Base-by-base conservation (phyloP, 2,888 invertebrate species). In the Lasioglossum calceatum region DNA sequence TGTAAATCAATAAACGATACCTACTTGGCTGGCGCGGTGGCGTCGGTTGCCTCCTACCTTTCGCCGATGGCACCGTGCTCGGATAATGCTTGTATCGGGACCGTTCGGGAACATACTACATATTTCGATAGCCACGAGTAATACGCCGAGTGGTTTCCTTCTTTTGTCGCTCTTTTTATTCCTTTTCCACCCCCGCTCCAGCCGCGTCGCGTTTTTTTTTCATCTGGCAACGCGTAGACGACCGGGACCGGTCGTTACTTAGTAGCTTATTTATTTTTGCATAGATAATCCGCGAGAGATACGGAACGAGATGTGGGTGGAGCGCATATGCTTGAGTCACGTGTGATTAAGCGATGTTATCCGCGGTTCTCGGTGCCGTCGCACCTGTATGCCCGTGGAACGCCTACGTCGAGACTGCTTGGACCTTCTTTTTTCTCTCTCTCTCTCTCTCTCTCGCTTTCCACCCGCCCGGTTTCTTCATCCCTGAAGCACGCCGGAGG, bases 301-400 rank as follows among this genome's bases (percentile, higher is more conserved):
- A 94, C 87, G 89, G 89, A 91, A 89, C 87, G 92, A 92, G 90
- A 94, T 92, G 93, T 94, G 94, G 94, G 94, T 93, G 94, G 93
- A 92, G 92, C 91, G 89, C 92, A 90, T 92, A 92, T 93, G 91
- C 93, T 88, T 92, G 92, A 93, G 93, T 94, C 93, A 93, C 93
- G 93, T 93, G 93, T 94, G 94, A 94, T 94, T 94, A 94, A 94
- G 93, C 93, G 94, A 94, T 94, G 93, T 92, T 94, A 94, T 94
- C 94, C 93, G 89, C 88, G 91, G 87, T 84, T 90, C 89, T 89
- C 87, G 89, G 89, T 91, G 91, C 89, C 88, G 90, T 90, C 91
- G 93, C 93, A 93, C 93, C 93, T 94, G 93, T 94, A 92, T 91
- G 86, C 92, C 89, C 90, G 50, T 73, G 88, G 89, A 91, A 92